Conservation (phyloP, 2,113 vertebrate species). For the Grus americana region DNA sequence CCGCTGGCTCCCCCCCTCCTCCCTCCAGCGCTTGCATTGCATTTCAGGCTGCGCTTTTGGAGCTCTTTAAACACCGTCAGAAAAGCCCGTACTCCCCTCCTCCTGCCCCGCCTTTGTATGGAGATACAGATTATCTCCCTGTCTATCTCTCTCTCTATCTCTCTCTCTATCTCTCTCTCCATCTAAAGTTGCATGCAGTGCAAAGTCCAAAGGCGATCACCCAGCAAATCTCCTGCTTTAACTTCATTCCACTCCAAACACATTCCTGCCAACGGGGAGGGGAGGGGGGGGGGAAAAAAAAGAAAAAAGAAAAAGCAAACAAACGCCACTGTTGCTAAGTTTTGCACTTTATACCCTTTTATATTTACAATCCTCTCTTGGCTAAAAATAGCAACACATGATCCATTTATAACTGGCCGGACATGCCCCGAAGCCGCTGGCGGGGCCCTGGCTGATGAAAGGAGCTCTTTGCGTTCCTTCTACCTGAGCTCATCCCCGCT, state of each 20-base stretch:
- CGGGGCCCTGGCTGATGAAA: conserved; percentile 60
- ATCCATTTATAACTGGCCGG: conserved; percentile 66
- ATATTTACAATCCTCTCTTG: conserved; percentile 64
- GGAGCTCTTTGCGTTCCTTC: conserved; percentile 52
- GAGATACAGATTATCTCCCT: neutral
- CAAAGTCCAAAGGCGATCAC: conserved; percentile 42
- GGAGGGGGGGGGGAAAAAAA: neutral
- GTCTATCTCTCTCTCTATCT: no score
- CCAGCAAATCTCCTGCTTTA: conserved; percentile 1
- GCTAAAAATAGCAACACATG: conserved; percentile 69
- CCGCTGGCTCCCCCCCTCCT: neutral
- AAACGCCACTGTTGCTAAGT: conserved; percentile 61
- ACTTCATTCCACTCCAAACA: conserved; percentile 45
- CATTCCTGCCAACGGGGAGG: conserved; percentile 25
- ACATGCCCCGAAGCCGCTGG: conserved; percentile 40
- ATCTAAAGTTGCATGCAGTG: neutral
- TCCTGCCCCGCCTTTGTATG: neutral
- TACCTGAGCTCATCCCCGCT: conserved; percentile 56
- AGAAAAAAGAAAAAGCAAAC: conserved; percentile 17
- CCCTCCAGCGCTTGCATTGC: neutral
- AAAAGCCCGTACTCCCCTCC: neutral
- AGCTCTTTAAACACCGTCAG: neutral
- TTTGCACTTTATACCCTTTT: conserved; percentile 70
- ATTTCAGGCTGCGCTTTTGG: neutral
- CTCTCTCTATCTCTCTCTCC: no score